These are phyloP conservation scores for Mus spretus DNA, from an alignment of 2,797 vertebrate species.

Conservation along the genomic window DNA sequence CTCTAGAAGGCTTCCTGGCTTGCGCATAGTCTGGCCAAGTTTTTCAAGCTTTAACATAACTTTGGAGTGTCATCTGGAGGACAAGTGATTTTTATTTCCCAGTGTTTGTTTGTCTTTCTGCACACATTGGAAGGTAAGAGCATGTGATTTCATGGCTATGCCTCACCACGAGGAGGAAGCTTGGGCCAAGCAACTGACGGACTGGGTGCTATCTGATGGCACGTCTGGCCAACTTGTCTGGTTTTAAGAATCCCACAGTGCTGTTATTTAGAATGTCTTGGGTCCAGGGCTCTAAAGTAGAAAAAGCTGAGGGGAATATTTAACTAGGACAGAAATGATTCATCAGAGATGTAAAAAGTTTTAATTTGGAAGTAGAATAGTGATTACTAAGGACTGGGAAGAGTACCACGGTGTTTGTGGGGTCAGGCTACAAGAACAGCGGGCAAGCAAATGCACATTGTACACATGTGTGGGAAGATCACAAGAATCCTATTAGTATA, in stretches of 20 bases:
- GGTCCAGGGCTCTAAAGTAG: neutral
- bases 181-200: neutral
- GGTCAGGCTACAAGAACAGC: neutral
- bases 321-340: neutral
- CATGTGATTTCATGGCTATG: neutral
- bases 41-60: neutral
- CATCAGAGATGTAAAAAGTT: neutral
- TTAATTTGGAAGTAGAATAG: neutral
- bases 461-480: neutral
- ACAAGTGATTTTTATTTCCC: neutral
- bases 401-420: neutral
- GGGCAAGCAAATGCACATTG: neutral
- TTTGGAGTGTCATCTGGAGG: neutral
- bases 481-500: neutral
- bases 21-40: neutral
- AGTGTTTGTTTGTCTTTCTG: neutral
- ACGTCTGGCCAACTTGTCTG: neutral
- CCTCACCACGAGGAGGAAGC: neutral
- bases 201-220: neutral
- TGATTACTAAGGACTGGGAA: neutral
- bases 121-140: neutral
- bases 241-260: neutral
- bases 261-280: neutral
- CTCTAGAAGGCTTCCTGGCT: neutral
- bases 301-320: neutral